A percentile compares a stretch with the other conserved stretches of the same genome.
Conservation (phyloP, 2,113 vertebrate genomes). For the Sigmodon hispidus region DNA sequence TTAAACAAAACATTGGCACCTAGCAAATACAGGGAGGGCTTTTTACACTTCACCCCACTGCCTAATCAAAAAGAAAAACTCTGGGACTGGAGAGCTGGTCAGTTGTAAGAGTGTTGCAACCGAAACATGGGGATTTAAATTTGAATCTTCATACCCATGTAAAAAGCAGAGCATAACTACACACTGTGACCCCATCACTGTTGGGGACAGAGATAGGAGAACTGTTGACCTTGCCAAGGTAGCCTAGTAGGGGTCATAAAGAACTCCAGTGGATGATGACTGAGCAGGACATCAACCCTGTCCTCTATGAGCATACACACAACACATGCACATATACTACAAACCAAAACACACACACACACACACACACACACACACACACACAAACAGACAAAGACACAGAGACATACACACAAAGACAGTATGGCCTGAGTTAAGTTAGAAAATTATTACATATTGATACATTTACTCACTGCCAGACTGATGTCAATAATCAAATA, state of each 20-base stretch:
- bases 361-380: background rate
- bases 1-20: background rate
- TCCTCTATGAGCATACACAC: background rate
- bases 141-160: background rate
- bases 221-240: background rate
- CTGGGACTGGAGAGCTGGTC: background rate
- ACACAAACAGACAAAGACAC: background rate
- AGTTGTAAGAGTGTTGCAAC: background rate
- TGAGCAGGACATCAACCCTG: background rate
- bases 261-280: background rate
- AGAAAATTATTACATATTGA: slow-evolving; percentile 15
- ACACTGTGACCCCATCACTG: background rate
- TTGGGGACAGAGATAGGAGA: background rate
- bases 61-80: background rate
- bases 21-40: background rate
- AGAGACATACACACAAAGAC: background rate
- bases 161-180: background rate
- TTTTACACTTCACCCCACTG: background rate
- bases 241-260: background rate
- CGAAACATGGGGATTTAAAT: background rate
- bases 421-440: background rate
- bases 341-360: background rate
- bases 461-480: background rate
- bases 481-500: slow-evolving; percentile 22
- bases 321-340: background rate